Evolutionary conservation across 1,140 invertebrate genomes (phyloP).

Genomic region (Drosophila ironensis): DNA sequence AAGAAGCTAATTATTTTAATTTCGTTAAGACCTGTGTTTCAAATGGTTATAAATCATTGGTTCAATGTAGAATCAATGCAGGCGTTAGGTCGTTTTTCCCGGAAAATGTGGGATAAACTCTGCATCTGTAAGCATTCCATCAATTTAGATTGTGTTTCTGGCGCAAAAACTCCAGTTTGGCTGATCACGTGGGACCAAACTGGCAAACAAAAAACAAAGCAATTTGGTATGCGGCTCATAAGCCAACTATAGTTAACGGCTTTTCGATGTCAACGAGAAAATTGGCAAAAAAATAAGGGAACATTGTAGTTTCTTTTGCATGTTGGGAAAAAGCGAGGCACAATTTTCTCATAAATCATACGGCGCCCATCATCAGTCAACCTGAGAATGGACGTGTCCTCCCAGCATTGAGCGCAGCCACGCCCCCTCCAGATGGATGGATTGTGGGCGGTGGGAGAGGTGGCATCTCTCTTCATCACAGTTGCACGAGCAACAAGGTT

Average conservation of each 20-base stretch:
- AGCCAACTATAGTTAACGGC: constrained; percentile 28
- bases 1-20: too few relatives aligned
- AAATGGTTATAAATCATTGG: too few relatives aligned
- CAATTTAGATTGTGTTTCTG: too few relatives aligned
- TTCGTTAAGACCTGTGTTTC: too few relatives aligned
- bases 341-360: constrained; percentile 60
- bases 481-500: constrained; percentile 31
- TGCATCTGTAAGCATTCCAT: not conserved
- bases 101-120: too few relatives aligned
- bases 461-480: not conserved
- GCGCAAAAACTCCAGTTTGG: not conserved
- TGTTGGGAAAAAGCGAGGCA: constrained; percentile 5
- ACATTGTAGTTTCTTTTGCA: constrained; percentile 14
- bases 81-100: too few relatives aligned
- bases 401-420: constrained; percentile 12
- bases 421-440: not conserved
- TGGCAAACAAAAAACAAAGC: not conserved
- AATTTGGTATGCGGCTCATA: constrained; percentile 14
- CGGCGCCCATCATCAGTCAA: constrained; percentile 64
- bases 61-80: too few relatives aligned
- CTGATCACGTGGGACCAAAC: not conserved
- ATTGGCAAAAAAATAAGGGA: constrained; percentile 3
- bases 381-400: constrained; percentile 24
- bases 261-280: constrained; percentile 22
- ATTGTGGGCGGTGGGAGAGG: not conserved